These are phyloP conservation scores for Acanthosepion lycidas DNA, from an alignment of 2,888 invertebrate genomes.

Conservation along the genomic window DNA sequence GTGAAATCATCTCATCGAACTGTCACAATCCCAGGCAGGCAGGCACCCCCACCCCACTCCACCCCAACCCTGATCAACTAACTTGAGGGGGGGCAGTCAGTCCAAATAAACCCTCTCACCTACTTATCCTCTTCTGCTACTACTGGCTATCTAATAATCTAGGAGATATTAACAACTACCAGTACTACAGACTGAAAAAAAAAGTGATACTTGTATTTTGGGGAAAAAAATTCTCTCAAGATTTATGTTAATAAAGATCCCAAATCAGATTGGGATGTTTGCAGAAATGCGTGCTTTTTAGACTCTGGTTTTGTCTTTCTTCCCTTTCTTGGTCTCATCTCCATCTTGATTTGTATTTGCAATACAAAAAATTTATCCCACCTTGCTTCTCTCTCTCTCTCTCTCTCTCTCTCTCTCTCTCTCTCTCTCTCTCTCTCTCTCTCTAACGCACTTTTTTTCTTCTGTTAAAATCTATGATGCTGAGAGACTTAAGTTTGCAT, in stretches of 20 bases:
- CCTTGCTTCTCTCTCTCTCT: not conserved
- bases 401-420: not conserved
- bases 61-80: constrained; percentile 25
- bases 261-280: not conserved
- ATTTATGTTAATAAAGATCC: not conserved
- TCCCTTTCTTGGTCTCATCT: not conserved
- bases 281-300: constrained; percentile 8
- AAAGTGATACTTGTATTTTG: not conserved
- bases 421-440: not conserved
- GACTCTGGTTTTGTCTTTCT: not conserved
- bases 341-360: no score
- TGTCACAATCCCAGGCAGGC: constrained; percentile 49
- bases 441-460: constrained; percentile 24
- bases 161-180: constrained; percentile 33
- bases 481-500: constrained; percentile 35
- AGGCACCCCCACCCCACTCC: not conserved
- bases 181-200: not conserved
- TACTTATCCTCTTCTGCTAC: constrained; percentile 35
- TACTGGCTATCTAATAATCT: constrained; percentile 34
- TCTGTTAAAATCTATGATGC: constrained; percentile 25
- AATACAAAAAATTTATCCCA: not conserved
- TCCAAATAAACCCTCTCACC: constrained; percentile 33
- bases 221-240: not conserved
- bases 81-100: constrained; percentile 39
- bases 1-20: constrained; percentile 49